These are phyloP conservation scores for Zapornia atra DNA, from an alignment of 2,113 vertebrate genomes.

Conservation along the genomic window DNA sequence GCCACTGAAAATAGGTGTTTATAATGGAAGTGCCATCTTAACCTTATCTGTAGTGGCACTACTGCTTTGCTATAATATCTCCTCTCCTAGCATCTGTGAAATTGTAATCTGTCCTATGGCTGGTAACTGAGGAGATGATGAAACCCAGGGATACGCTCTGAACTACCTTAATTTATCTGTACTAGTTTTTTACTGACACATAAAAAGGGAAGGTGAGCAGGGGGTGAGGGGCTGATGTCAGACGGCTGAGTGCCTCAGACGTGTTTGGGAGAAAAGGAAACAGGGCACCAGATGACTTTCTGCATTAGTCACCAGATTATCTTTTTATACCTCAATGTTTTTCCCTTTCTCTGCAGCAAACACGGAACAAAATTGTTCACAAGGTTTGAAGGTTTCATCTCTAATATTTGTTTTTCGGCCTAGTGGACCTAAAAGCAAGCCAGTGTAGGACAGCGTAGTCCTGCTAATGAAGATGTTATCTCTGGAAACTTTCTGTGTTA, in stretches of 20 bases:
- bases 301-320: not conserved
- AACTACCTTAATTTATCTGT: constrained; percentile 54
- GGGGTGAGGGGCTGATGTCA: not conserved
- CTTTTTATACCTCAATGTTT: not conserved
- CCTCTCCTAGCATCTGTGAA: constrained; percentile 53
- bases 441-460: not conserved
- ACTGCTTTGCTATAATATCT: constrained; percentile 41
- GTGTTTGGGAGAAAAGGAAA: not conserved
- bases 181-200: constrained; percentile 15
- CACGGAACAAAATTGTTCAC: not conserved
- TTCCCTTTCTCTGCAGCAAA: constrained; percentile 2
- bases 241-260: not conserved
- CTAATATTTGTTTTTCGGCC: not conserved
- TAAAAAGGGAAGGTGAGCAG: not conserved
- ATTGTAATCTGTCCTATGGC: constrained; percentile 43
- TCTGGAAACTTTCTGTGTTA: not conserved
- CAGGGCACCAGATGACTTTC: not conserved
- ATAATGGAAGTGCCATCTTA: constrained; percentile 47
- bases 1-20: constrained; percentile 33
- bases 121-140: constrained; percentile 44
- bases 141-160: constrained; percentile 10
- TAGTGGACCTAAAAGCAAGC: not conserved
- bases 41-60: constrained; percentile 50
- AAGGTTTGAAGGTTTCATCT: constrained; percentile 4
- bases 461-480: constrained; percentile 12